A percentile compares a stretch with the other conserved stretches of the same genome.
phyloP scores from a whole-genome alignment of 2,888 invertebrate species.

The Xylophagus ater region DNA sequence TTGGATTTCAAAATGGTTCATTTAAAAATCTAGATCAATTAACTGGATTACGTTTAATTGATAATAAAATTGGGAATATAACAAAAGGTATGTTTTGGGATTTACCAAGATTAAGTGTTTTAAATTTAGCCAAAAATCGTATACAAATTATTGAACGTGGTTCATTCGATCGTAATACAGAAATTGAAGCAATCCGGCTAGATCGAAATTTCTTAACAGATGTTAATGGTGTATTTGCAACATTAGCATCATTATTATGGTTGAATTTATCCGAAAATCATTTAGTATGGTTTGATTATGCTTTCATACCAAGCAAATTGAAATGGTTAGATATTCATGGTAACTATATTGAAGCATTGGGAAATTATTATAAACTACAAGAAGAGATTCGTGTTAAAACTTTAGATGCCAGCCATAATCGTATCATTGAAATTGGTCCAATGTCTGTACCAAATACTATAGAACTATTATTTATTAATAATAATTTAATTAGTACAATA shows the following conservation, averaged over 20 bases:
- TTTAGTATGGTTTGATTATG: slow-evolving; percentile 87
- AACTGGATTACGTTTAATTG: slow-evolving; percentile 76
- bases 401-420: slow-evolving; percentile 81
- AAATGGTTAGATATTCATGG: slow-evolving; percentile 87
- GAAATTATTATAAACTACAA: slow-evolving; percentile 79
- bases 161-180: slow-evolving; percentile 68
- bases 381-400: slow-evolving; percentile 71
- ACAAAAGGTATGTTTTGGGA: slow-evolving; percentile 80
- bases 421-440: slow-evolving; percentile 70
- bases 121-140: slow-evolving; percentile 83
- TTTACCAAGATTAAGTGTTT: slow-evolving; percentile 68
- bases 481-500: slow-evolving; percentile 72
- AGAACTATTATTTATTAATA: slow-evolving; percentile 77
- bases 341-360: slow-evolving; percentile 77
- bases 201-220: slow-evolving; percentile 82
- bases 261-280: slow-evolving; percentile 84
- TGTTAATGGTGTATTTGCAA: slow-evolving; percentile 80
- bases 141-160: slow-evolving; percentile 74
- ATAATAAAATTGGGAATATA: slow-evolving; percentile 79
- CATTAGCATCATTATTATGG: slow-evolving; percentile 73
- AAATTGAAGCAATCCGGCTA: slow-evolving; percentile 74
- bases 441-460: slow-evolving; percentile 81
- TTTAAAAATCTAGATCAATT: slow-evolving; percentile 78
- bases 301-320: slow-evolving; percentile 77
- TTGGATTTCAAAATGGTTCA: slow-evolving; percentile 69